Base-by-base conservation (phyloP, 1,140 invertebrate genomes). In the Vanessa atalanta region DNA sequence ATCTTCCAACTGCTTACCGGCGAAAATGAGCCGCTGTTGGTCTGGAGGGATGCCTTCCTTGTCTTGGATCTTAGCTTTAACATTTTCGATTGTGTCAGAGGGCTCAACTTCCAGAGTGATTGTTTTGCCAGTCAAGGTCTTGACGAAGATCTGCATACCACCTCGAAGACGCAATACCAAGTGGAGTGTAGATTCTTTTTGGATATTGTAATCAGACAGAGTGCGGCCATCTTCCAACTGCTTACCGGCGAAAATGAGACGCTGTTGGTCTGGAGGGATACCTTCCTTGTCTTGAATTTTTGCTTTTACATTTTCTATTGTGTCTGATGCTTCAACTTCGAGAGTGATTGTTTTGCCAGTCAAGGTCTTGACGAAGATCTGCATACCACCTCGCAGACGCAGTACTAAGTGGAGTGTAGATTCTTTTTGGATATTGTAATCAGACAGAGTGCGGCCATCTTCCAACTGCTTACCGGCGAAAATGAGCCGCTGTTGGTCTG, bases 191-290 rank as follows among this genome's bases (percentile, higher is more conserved):
- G 53, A 57, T 23, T 57, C 53, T 23, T 57, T 57, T 26, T 57
- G 53, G 13, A 57, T 57, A 12, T 57, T 57, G 20, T 57, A 57
- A 20, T 57, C 53, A 4, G 53, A 57, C 7, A 57, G 53, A 12
- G 53, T 57, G 16, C 53, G 53, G 1, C 53, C 53, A 23, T 57
- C 53, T 26, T 57, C 53, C 13, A 57, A 57, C 12, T 57, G 53
- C 13, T 57, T 57, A 5, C 53, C 53, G 13, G 53, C 53, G 13
- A 57, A 57, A 23, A 57, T 57, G n/a, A 57, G 53, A 57, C 53
- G 60, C 60, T 74, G 72, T 60, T 74, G 72, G 48, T 74, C 72
- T 64, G 72, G 72, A 3, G 72, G 69, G 20, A 57, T 57, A 12
- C 53, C 53, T 23, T 57, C 53, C n/a, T 57, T 57, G 16, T 57